These are phyloP conservation scores for Lucifuga dentata DNA, from an alignment of 2,113 vertebrate species.

Conservation along the genomic window DNA sequence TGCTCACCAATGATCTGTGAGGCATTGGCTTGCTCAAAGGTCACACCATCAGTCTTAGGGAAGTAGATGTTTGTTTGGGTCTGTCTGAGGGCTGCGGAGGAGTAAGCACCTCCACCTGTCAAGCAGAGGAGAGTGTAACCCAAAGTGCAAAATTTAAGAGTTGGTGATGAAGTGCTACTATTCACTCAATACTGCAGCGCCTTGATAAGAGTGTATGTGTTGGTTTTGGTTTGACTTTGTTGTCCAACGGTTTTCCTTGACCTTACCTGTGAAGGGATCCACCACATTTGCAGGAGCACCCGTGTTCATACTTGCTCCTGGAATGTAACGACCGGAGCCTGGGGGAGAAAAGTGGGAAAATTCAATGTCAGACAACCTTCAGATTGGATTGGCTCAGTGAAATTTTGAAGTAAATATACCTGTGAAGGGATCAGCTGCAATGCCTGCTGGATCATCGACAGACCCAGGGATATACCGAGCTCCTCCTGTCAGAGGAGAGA, in stretches of 20 bases:
- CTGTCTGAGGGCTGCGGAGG: constrained; percentile 75
- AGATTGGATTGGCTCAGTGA: neutral
- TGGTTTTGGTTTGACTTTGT: neutral
- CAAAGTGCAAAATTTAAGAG: neutral
- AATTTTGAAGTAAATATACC: constrained; percentile 58
- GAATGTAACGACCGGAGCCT: constrained; percentile 95
- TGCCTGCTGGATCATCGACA: constrained; percentile 40
- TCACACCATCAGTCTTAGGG: constrained; percentile 93
- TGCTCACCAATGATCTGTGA: constrained; percentile 90
- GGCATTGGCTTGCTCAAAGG: constrained; percentile 95
- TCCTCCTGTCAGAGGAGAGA: constrained; percentile 72
- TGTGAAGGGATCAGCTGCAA: constrained; percentile 84
- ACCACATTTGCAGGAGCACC: constrained; percentile 67
- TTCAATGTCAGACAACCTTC: neutral
- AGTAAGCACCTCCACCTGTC: constrained; percentile 88
- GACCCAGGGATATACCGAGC: constrained; percentile 83
- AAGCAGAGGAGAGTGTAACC: neutral
- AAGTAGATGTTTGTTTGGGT: constrained; percentile 91
- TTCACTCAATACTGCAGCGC: neutral
- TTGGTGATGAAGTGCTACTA: neutral
- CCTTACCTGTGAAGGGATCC: constrained; percentile 91
- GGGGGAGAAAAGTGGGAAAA: neutral
- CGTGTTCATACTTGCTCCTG: constrained; percentile 79
- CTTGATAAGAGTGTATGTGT: neutral
- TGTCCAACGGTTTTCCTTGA: neutral